Evolutionary conservation across 2,113 vertebrate genomes (phyloP).

Genomic region (Gallinago media): DNA sequence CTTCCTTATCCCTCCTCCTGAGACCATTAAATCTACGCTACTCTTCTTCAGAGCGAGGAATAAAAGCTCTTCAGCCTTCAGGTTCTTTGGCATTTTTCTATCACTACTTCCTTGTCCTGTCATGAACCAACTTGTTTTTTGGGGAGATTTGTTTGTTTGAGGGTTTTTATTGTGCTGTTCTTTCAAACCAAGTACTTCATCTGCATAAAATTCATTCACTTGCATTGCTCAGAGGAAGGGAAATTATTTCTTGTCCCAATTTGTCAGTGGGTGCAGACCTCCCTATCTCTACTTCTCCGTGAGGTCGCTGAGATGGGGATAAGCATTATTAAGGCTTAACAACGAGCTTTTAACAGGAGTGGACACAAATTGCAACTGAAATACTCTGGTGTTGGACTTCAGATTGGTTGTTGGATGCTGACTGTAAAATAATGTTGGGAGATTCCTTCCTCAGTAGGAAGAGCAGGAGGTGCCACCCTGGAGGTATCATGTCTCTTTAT

Average conservation of each 20-base stretch:
- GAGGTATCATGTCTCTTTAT: not conserved
- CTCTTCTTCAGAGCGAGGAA: constrained; percentile 4
- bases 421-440: not conserved
- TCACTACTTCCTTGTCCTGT: not conserved
- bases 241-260: not conserved
- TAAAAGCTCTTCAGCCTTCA: constrained; percentile 29
- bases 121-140: not conserved
- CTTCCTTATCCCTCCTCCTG: constrained; percentile 7
- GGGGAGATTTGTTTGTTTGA: not conserved
- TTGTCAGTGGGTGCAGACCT: not conserved
- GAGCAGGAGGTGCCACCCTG: not conserved
- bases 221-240: not conserved
- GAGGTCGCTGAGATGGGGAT: not conserved
- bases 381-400: not conserved
- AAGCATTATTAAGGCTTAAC: not conserved
- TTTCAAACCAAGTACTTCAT: not conserved
- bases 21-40: constrained; percentile 39
- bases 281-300: not conserved
- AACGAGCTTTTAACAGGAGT: not conserved
- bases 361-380: not conserved
- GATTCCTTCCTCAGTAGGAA: not conserved
- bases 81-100: constrained; percentile 6
- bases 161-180: no score
- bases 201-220: not conserved
- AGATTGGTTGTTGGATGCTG: not conserved